Percentiles rank a stretch among this genome's conserved stretches.
Conservation (phyloP, 2,113 vertebrate species). For the Grammomys surdaster region DNA sequence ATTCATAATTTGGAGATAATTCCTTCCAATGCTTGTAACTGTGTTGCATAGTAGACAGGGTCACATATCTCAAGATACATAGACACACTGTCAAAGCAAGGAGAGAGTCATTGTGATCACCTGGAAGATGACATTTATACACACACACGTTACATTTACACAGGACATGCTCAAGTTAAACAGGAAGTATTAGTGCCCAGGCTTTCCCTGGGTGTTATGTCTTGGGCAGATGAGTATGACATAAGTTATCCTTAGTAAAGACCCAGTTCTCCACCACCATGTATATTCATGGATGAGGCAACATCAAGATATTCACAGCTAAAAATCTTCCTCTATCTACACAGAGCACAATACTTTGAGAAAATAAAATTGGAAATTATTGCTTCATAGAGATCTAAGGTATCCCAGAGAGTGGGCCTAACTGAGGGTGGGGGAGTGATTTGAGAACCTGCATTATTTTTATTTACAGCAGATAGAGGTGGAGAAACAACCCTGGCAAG, state of each 20-base stretch:
- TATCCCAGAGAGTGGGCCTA: neutral
- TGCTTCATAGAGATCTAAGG: neutral
- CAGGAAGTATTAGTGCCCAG: neutral
- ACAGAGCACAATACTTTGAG: neutral
- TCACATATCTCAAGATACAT: neutral
- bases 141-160: neutral
- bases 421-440: neutral
- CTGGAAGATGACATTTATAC: neutral
- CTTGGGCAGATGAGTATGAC: accelerated
- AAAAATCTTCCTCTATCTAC: conserved; percentile 48
- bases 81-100: neutral
- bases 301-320: neutral
- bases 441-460: neutral
- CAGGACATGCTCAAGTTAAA: neutral
- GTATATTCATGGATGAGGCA: neutral
- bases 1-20: neutral
- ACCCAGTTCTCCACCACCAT: neutral
- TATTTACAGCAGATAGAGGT: conserved; percentile 32
- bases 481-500: conserved; percentile 20
- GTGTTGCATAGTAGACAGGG: neutral
- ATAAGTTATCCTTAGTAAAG: neutral
- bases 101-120: neutral
- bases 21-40: neutral
- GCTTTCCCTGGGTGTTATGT: neutral
- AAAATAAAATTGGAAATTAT: conserved; percentile 12